Percentiles rank a stretch among this genome's conserved stretches.
Conservation (phyloP, 2,888 invertebrate species). For the Mesoligia furuncula region DNA sequence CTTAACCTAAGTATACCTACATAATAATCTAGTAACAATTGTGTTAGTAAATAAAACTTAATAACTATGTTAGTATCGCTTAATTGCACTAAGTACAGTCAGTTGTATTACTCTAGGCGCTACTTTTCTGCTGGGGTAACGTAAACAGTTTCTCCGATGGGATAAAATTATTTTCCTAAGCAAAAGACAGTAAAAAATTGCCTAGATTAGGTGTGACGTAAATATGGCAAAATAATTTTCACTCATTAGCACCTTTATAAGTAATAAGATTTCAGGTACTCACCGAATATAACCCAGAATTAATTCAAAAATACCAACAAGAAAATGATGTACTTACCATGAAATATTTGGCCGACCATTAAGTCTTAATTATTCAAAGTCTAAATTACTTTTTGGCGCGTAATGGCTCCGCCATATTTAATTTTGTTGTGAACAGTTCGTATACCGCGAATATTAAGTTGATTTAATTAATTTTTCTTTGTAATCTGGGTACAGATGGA, state of each 20-base stretch:
- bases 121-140: too few relatives aligned
- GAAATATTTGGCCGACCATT: constrained; percentile 59
- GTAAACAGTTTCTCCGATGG: not conserved
- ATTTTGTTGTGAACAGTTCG: constrained; percentile 57
- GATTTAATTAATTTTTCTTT: constrained; percentile 56
- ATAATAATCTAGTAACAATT: too few relatives aligned
- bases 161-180: not conserved
- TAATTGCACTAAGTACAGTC: too few relatives aligned
- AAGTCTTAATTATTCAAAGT: constrained; percentile 66
- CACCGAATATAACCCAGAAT: constrained; percentile 15
- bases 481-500: constrained; percentile 17
- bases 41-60: too few relatives aligned
- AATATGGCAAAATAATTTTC: not conserved
- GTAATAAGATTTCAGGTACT: constrained; percentile 21
- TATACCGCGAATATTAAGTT: constrained; percentile 52
- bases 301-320: constrained; percentile 49
- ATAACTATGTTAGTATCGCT: too few relatives aligned
- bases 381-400: constrained; percentile 64
- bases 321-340: constrained; percentile 41
- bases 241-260: not conserved
- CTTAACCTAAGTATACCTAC: too few relatives aligned
- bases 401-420: constrained; percentile 62
- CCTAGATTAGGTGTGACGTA: not conserved
- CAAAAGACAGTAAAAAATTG: not conserved
- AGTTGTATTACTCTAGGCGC: too few relatives aligned